Evolutionary conservation across 1,140 invertebrate genomes (phyloP), one percentile per base, ranked within the genome.

Genomic region (Drosophila subobscura): DNA sequence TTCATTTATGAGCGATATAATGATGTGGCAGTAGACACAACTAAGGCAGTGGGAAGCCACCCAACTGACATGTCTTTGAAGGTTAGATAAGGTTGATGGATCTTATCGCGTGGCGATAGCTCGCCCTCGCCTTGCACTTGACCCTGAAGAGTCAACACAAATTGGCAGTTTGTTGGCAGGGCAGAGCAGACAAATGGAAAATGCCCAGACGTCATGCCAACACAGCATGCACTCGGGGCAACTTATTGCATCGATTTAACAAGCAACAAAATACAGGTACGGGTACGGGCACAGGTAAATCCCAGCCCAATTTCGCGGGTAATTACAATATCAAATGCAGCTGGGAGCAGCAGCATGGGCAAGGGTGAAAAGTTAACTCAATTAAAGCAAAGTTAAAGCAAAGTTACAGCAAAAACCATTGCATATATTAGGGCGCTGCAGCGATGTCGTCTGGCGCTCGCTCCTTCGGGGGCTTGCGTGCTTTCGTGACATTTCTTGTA

Each of bases 161-260:
- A 45, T 7, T 37, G 40, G 33, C n/a, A 52, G 44, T 46, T 33
- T 55, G 16, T 27, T 63, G 58, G 45, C 44, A 50, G n/a, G 40
- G 54, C 16, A 44, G 14, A 5, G n/a, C 25, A 6, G 33, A 37
- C 33, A 12, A 58, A 54, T 50, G 74, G 71, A 77, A 77, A 77
- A 63, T 73, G 41, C 55, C 71, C 58, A 54, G 33, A 74, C 71
- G 75, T 75, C 75, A 77, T 63, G 71, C 55, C 46, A 74, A 53
- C 44, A 53, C 72, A 75, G 67, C 72, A 65, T 72, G 67, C 72
- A 58, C 27, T 46, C 40, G 25, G 14, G 42, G 8, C 12, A 61
- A 46, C 22, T 52, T 45, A 52, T 66, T 44, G 54, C 72, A 77
- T 77, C 74, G 74, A 77, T 77, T 77, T 70, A 77, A 77, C 74